These are phyloP conservation scores for Myotis pilosus DNA, from an alignment of 2,797 vertebrate species.

Conservation along the genomic window DNA sequence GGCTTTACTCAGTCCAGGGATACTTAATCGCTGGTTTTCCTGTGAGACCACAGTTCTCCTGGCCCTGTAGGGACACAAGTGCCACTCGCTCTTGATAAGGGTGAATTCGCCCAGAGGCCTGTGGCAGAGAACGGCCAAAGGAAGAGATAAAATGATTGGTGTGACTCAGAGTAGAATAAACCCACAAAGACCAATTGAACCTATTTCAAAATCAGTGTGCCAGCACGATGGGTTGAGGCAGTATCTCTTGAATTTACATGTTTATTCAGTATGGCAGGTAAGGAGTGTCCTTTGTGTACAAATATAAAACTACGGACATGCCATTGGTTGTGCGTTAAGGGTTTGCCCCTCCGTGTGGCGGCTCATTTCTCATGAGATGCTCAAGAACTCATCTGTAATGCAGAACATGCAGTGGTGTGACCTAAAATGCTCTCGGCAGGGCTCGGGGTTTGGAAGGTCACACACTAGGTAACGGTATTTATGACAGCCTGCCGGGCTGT, in stretches of 20 bases:
- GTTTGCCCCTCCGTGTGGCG: not conserved
- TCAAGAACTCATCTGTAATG: not conserved
- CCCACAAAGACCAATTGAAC: not conserved
- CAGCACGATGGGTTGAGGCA: not conserved
- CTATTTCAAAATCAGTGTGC: constrained; percentile 12
- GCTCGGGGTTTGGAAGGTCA: constrained; percentile 49
- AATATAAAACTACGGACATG: not conserved
- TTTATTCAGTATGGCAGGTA: not conserved
- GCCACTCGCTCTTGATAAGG: not conserved
- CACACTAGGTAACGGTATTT: not conserved
- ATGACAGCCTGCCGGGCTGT: not conserved
- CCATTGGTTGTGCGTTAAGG: not conserved
- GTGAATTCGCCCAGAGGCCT: not conserved
- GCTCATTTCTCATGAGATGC: not conserved
- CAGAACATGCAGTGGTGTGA: not conserved
- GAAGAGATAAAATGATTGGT: not conserved
- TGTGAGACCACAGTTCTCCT: not conserved
- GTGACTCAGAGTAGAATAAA: not conserved
- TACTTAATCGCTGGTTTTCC: not conserved
- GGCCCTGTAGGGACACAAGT: not conserved
- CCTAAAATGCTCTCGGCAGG: not conserved
- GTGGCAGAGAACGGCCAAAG: not conserved
- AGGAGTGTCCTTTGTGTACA: not conserved
- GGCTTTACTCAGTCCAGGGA: not conserved
- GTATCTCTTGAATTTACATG: not conserved